Evolutionary conservation across 2,113 vertebrate genomes (phyloP), one percentile per base, ranked within the genome.

Genomic region (Spheniscus mendiculus): DNA sequence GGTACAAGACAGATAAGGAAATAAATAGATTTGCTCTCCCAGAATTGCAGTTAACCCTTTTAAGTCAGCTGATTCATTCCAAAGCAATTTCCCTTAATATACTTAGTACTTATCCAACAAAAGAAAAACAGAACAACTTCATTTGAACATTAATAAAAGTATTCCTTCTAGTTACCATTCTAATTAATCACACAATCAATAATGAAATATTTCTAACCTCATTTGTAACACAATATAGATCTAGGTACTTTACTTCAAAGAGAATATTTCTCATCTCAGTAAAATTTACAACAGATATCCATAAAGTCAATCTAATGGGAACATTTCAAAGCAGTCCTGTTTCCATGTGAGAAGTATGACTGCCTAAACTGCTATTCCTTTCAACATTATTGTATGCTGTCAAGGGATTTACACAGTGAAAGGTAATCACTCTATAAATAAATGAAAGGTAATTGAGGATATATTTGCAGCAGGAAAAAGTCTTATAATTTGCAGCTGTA

Each of bases 1-100:
- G 78, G 89, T 91, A 80, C 58, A 91, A 85, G 90, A 87, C 42
- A 95, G 90, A 96, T 93, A 87, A 94, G 69, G 47, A 96, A 96
- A 93, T 70, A 96, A 93, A 97, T 52, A 94, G 66, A 77, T 84
- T 69, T 73, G 32, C 34, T 93, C 55, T 88, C 55, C 34, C 58
- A 79, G 76, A 92, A 93, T 74, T 83, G 45, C 81, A 89, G 82
- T 96, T 96, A 93, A 90, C 94, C 67, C 89, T 90, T 96, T 74
- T 19, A 91, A 59, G 32, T 92, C 81, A 87, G 59, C 52, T 66
- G 69, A 65, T 56, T 56, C 5, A 52, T 83, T 93, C 58, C 61
- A 92, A 93, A 96, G 62, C 36, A 65, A 88, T 73, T 91, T 88
- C 47, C 19, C 12, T 87, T 70, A 63, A 81, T 69, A 72, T 14